Percentiles rank a stretch among this genome's conserved stretches.
phyloP scores from a whole-genome alignment of 1,140 invertebrate species.

The Cotesia chilonis region DNA sequence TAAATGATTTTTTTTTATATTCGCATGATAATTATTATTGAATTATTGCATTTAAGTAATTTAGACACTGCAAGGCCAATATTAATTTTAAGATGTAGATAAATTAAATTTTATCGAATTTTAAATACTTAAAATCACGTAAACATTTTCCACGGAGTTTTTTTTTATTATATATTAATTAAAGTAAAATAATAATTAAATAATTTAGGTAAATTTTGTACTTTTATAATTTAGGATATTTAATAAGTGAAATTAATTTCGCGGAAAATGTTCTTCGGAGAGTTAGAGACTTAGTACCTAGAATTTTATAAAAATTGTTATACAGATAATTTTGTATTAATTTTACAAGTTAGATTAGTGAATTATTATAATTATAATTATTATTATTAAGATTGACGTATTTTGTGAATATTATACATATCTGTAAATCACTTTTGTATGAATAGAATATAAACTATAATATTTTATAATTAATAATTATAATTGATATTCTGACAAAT shows the following conservation, averaged over 20 bases:
- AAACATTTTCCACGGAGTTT: constrained; percentile 7
- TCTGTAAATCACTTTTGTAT: constrained; percentile 36
- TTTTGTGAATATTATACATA: constrained; percentile 63
- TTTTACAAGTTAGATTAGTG: too few species aligned
- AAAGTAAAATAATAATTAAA: too few species aligned
- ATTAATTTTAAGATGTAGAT: constrained; percentile 53
- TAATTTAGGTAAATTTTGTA: too few species aligned
- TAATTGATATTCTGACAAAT: too few species aligned
- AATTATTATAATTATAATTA: too few species aligned
- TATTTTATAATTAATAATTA: too few species aligned
- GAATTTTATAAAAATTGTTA: constrained; percentile 56
- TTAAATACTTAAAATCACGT: constrained; percentile 23
- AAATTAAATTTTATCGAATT: not conserved
- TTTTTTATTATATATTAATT: not conserved
- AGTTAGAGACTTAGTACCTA: constrained; percentile 52
- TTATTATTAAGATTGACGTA: constrained; percentile 32
- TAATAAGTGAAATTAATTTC: constrained; percentile 1
- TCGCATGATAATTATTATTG: constrained; percentile 26
- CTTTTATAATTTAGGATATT: too few species aligned
- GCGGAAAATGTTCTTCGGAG: constrained; percentile 35
- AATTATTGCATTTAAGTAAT: constrained; percentile 26
- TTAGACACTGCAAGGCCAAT: constrained; percentile 52
- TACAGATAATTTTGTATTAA: not conserved
- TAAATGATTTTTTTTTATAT: constrained; percentile 35
- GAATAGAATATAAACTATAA: too few species aligned